A percentile compares a stretch with the other conserved stretches of the same genome.
These are phyloP conservation scores for Beris chalybata DNA, from an alignment of 2,888 invertebrate species.

Conservation along the genomic window DNA sequence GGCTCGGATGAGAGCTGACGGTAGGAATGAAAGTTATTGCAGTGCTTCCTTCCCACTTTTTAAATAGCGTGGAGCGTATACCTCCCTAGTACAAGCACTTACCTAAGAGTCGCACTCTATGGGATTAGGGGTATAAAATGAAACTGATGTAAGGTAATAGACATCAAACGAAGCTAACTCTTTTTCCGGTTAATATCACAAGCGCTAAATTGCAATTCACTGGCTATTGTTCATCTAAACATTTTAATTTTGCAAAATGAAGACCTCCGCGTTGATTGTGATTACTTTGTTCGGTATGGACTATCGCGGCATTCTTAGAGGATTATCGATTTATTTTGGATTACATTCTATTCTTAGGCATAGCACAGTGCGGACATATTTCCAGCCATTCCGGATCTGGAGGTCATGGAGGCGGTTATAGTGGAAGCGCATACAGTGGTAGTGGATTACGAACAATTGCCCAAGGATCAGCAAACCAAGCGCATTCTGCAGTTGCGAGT, in stretches of 20 bases:
- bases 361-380: slow-evolving; percentile 22
- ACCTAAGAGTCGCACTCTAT: slow-evolving; percentile 21
- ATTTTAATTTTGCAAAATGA: not conserved
- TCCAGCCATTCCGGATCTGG: slow-evolving; percentile 23
- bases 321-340: no score
- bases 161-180: slow-evolving; percentile 16
- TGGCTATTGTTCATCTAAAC: not conserved
- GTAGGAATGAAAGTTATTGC: slow-evolving; percentile 13
- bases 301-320: not conserved
- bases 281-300: slow-evolving; percentile 24
- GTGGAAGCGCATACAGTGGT: slow-evolving; percentile 63
- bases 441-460: slow-evolving; percentile 73
- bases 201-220: not conserved
- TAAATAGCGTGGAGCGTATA: not conserved
- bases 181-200: slow-evolving; percentile 17
- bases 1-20: not conserved
- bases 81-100: slow-evolving; percentile 13
- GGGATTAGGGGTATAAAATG: slow-evolving; percentile 24
- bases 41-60: slow-evolving; percentile 23
- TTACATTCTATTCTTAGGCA: slow-evolving; percentile 6
- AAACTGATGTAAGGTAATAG: slow-evolving; percentile 16
- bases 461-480: slow-evolving; percentile 75
- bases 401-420: slow-evolving; percentile 16
- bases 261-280: slow-evolving; percentile 22
- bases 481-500: slow-evolving; percentile 71